Conservation (phyloP, 1,140 invertebrate species). For the Hyphantria cunea region DNA sequence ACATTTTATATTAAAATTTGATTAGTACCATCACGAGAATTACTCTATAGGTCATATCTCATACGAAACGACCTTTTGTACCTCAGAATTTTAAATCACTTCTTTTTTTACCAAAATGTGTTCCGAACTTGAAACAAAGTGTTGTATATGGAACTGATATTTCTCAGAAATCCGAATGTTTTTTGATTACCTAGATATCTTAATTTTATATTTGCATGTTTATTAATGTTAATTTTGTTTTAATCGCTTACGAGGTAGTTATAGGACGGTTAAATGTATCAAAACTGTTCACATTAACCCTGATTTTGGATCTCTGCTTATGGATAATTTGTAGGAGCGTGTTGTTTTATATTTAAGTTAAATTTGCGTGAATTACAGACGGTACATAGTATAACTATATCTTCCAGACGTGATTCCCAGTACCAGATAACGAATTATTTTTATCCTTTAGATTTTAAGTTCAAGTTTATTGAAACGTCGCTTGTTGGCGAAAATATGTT, state of each 20-base stretch:
- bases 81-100: constrained; percentile 49
- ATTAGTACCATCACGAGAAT: too few species aligned
- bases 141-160: constrained; percentile 25
- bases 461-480: background rate
- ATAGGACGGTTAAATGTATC: constrained; percentile 18
- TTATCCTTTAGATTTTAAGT: background rate
- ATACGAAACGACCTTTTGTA: constrained; percentile 41
- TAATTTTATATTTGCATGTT: constrained; percentile 26
- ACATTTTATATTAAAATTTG: too few species aligned
- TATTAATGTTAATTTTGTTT: constrained; percentile 31
- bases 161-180: constrained; percentile 17
- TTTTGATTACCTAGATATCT: constrained; percentile 22
- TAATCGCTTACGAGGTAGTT: constrained; percentile 32
- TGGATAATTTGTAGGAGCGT: constrained; percentile 29
- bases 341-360: constrained; percentile 19
- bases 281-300: constrained; percentile 28
- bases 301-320: constrained; percentile 44
- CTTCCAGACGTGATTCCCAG: background rate
- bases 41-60: constrained; percentile 10
- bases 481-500: constrained; percentile 4
- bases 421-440: constrained; percentile 11
- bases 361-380: background rate
- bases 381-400: constrained; percentile 5
- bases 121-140: constrained; percentile 41
- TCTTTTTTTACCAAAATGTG: constrained; percentile 55